Percentiles rank a stretch among this genome's conserved stretches.
These are phyloP conservation scores for Siniperca obscura DNA, from an alignment of 2,797 vertebrate species.

Conservation along the genomic window DNA sequence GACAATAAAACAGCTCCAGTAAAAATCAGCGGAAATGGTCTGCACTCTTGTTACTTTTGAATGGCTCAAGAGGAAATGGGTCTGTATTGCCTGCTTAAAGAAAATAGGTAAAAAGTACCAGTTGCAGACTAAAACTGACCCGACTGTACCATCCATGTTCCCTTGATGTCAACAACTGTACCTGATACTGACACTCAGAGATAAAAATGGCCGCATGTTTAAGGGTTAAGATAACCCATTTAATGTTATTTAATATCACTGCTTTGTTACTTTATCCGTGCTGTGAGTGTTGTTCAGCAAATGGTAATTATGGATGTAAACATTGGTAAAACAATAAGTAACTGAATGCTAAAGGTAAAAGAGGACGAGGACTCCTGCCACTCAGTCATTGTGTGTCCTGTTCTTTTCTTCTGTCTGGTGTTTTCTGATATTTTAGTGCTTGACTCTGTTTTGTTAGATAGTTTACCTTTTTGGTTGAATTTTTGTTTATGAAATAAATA, in stretches of 20 bases:
- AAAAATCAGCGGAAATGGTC: slow-evolving; percentile 15
- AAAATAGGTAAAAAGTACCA: slow-evolving; percentile 13
- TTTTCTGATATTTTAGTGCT: slow-evolving; percentile 60
- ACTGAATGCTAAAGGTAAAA: slow-evolving; percentile 27
- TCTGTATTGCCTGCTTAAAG: slow-evolving; percentile 1
- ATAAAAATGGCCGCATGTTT: slow-evolving; percentile 20
- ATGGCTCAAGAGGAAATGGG: slow-evolving; percentile 5
- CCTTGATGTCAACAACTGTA: slow-evolving; percentile 24
- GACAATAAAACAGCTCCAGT: slow-evolving; percentile 11
- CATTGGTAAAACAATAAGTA: slow-evolving; percentile 44
- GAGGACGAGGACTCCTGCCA: slow-evolving; percentile 19
- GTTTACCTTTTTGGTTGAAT: slow-evolving; percentile 62
- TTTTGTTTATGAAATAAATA: slow-evolving; percentile 75
- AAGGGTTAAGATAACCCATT: slow-evolving; percentile 15
- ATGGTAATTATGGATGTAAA: slow-evolving; percentile 58
- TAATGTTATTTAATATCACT: slow-evolving; percentile 48
- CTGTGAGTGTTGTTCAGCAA: slow-evolving; percentile 34
- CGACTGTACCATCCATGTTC: background rate
- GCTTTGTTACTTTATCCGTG: slow-evolving; percentile 35
- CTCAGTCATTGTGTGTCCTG: slow-evolving; percentile 44
- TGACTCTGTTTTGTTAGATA: slow-evolving; percentile 64
- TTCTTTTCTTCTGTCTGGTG: slow-evolving; percentile 35
- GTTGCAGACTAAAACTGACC: slow-evolving; percentile 19
- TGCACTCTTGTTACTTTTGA: slow-evolving; percentile 14
- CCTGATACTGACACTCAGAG: slow-evolving; percentile 9